Percentiles rank a stretch among this genome's conserved stretches.
These are phyloP conservation scores for Augiades crinisus DNA, from an alignment of 2,888 invertebrate species.

Conservation along the genomic window DNA sequence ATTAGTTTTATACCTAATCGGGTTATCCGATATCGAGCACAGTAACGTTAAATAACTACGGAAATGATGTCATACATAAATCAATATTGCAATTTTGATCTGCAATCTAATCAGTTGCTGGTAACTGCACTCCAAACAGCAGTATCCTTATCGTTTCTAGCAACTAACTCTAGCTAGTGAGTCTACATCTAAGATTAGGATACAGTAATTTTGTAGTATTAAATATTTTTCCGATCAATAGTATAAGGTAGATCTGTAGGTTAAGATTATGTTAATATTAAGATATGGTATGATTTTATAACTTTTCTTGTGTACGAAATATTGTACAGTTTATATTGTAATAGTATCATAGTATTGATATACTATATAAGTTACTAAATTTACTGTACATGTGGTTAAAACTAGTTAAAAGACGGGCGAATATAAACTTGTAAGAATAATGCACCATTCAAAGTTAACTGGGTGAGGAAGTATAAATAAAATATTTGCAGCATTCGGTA, in stretches of 20 bases:
- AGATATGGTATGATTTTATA: too few relatives aligned
- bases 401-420: too few relatives aligned
- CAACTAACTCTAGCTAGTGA: neutral
- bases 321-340: too few relatives aligned
- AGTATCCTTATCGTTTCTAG: slow-evolving; percentile 9
- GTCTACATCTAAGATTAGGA: neutral
- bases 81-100: slow-evolving; percentile 1
- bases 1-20: too few relatives aligned
- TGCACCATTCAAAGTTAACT: neutral
- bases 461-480: slow-evolving; percentile 13
- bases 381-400: too few relatives aligned
- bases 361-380: too few relatives aligned
- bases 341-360: too few relatives aligned
- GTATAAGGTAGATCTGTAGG: too few relatives aligned
- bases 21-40: neutral
- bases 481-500: slow-evolving; percentile 16
- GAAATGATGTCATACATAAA: slow-evolving; percentile 1
- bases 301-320: too few relatives aligned
- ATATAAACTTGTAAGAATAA: too few relatives aligned
- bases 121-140: slow-evolving; percentile 12
- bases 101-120: neutral
- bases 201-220: neutral
- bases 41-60: neutral
- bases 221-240: neutral
- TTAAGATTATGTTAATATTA: too few relatives aligned